Base-by-base conservation (phyloP, 2,113 vertebrate species). In the Murina feae region DNA sequence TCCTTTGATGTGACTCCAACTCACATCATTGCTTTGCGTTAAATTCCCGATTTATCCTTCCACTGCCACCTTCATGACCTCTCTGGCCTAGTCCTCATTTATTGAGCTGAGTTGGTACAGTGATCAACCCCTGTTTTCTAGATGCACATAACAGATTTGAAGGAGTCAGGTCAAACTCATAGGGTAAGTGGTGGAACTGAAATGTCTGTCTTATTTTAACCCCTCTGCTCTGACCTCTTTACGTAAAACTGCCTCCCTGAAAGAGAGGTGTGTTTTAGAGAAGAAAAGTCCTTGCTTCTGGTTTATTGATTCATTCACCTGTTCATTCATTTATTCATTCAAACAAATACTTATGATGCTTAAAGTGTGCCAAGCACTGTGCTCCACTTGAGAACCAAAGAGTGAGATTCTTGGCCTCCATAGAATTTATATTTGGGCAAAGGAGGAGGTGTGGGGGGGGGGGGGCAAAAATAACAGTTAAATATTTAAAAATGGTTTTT, bases 391-490 rank as follows among this genome's bases (percentile, higher is more conserved):
- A 47, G 66, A 89, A 53, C 14, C 17, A 42, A 72, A 51, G 0
- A 66, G 30, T 81, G 47, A 32, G 11, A 85, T 42, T 37, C 18
- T 35, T 39, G 32, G 30, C 49, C 10, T 58, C 39, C 6, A 60
- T 0, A 37, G 51, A 74, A 6, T 69, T 53, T 82, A 16, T 63
- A 89, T 18, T 63, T 14, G 30, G 35, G 58, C 3, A 35, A 7
- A 25, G 28, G 10, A 58, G 6, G 23, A 44, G n/a, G n/a, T n/a
- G n/a, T 3, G 0, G n/a, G 3, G 18, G 68, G 44, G 2, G 0
- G 37, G 3, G 18, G 68, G 25, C 5, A 90, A 81, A 55, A 49
- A 18, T 5, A 47, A 71, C 53, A 72, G 58, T 49, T 49, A 72
- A 35, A 60, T 60, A 84, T 39, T 51, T 63, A 37, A 1, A 49